phyloP scores from a whole-genome alignment of 2,797 vertebrate species.

The Allenopithecus nigroviridis region DNA sequence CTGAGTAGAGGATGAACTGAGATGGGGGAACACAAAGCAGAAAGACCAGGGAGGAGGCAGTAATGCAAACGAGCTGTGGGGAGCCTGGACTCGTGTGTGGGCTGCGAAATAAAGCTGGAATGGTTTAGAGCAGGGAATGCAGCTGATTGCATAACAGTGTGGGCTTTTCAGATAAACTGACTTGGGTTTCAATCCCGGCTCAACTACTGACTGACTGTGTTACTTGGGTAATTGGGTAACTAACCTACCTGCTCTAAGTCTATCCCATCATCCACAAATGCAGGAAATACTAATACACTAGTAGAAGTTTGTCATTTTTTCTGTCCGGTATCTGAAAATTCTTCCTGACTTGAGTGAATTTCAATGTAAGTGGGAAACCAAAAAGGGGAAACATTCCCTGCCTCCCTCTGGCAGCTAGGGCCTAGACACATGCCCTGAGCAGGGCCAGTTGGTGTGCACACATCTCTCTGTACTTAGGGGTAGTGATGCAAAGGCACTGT shows the following conservation, averaged over 20 bases:
- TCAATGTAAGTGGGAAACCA: background rate
- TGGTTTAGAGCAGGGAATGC: background rate
- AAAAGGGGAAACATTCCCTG: background rate
- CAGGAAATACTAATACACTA: background rate
- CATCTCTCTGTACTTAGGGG: background rate
- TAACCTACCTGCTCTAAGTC: background rate
- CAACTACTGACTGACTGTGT: background rate
- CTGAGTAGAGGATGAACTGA: conserved; percentile 25
- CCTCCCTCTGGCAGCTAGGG: background rate
- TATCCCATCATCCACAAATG: background rate
- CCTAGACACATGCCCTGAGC: background rate
- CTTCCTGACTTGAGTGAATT: background rate
- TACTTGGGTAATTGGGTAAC: conserved; percentile 32
- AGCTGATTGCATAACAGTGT: background rate
- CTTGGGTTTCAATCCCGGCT: background rate
- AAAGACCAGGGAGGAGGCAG: conserved; percentile 46
- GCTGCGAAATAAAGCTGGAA: background rate
- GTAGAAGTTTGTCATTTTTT: background rate
- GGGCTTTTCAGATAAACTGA: conserved; percentile 20
- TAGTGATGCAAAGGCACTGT: background rate
- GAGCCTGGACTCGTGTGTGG: background rate
- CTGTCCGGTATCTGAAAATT: background rate
- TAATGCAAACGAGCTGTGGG: background rate
- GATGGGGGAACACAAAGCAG: background rate
- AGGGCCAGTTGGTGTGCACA: background rate